A percentile compares a stretch with the other conserved stretches of the same genome.
phyloP scores from a whole-genome alignment of 2,888 invertebrate species.

The Linnaemya vulpina region DNA sequence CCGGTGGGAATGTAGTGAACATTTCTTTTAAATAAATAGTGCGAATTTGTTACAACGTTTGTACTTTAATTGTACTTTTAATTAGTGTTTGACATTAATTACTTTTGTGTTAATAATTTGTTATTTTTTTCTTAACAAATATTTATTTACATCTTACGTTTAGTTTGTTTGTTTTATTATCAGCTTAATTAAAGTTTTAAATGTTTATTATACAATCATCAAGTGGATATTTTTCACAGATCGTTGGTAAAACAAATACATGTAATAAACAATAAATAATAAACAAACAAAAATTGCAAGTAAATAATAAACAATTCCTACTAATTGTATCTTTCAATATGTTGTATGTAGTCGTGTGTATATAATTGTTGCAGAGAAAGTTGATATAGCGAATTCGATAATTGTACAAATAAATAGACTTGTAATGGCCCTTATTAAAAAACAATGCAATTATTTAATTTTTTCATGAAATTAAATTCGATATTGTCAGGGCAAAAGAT shows the following conservation, averaged over 20 bases:
- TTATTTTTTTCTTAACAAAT: neutral
- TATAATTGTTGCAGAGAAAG: neutral
- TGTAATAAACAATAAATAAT: neutral
- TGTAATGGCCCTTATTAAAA: conserved; percentile 37
- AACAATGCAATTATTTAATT: conserved; percentile 11
- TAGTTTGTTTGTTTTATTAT: conserved; percentile 13
- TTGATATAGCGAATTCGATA: neutral
- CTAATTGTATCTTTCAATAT: conserved; percentile 33
- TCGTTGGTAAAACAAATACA: conserved; percentile 33
- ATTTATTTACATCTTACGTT: conserved; percentile 2
- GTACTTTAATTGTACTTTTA: neutral
- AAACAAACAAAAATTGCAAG: conserved; percentile 13
- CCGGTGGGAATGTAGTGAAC: neutral
- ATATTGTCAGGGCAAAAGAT: neutral
- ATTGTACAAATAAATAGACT: conserved; percentile 30
- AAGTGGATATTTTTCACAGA: conserved; percentile 20
- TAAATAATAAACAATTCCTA: conserved; percentile 12
- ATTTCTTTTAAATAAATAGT: neutral
- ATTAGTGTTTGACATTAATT: neutral
- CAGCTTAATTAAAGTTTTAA: conserved; percentile 60
- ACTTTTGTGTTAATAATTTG: neutral
- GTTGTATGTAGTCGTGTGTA: neutral
- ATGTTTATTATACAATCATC: conserved; percentile 53
- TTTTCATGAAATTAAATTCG: neutral
- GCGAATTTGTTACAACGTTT: neutral